Percentiles rank a stretch among this genome's conserved stretches.
phyloP scores from a whole-genome alignment of 2,797 vertebrate genomes.

The Orientallactaga sibirica region DNA sequence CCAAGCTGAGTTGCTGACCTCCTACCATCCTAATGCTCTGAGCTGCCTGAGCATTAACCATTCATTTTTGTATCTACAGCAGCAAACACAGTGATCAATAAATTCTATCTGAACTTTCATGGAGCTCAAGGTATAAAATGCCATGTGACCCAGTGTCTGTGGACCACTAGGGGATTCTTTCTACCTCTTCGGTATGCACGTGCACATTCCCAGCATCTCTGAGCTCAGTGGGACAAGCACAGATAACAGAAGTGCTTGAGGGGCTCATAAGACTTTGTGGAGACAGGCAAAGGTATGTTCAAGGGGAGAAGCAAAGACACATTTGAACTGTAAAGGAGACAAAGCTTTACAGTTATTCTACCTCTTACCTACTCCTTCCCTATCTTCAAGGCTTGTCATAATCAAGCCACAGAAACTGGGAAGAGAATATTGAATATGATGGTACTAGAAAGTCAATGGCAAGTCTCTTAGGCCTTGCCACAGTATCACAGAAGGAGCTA shows the following conservation, averaged over 20 bases:
- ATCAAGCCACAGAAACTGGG: neutral
- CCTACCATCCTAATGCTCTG: neutral
- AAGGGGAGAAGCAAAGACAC: neutral
- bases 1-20: neutral
- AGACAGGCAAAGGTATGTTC: neutral
- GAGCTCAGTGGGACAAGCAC: neutral
- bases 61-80: neutral
- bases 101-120: neutral
- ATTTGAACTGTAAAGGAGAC: neutral
- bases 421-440: neutral
- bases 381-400: neutral
- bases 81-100: neutral
- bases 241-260: neutral
- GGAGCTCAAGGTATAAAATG: neutral
- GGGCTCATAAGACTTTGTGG: neutral
- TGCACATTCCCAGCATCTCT: neutral
- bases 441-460: neutral
- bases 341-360: neutral
- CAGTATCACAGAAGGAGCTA: neutral
- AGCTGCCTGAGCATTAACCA: neutral
- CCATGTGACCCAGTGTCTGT: neutral
- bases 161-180: slow-evolving; percentile 1
- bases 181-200: neutral
- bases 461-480: neutral
- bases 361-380: neutral